These are phyloP conservation scores for Microcaecilia unicolor DNA, from an alignment of 2,797 vertebrate species.

Conservation along the genomic window DNA sequence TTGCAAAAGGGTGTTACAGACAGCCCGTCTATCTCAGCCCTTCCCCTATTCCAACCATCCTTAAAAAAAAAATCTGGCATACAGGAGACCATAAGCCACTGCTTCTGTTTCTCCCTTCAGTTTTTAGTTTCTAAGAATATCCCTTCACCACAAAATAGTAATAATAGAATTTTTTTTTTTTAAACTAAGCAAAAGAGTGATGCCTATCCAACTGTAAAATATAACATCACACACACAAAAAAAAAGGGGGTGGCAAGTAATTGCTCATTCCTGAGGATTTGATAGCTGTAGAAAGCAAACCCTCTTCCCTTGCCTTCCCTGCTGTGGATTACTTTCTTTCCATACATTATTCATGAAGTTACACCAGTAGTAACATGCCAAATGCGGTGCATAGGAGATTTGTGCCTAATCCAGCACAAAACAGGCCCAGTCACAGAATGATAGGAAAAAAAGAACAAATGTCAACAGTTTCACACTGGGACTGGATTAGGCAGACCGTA, in stretches of 20 bases:
- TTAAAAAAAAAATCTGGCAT: too few relatives aligned
- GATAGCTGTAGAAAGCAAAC: constrained; percentile 48
- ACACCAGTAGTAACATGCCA: constrained; percentile 98
- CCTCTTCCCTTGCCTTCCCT: constrained; percentile 60
- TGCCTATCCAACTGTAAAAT: constrained; percentile 36
- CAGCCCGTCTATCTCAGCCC: too few relatives aligned
- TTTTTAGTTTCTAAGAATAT: too few relatives aligned
- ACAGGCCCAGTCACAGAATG: constrained; percentile 98
- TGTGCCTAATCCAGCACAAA: constrained; percentile 99
- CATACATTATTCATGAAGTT: constrained; percentile 99
- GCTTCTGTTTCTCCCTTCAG: too few relatives aligned
- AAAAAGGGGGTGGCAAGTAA: constrained; percentile 58
- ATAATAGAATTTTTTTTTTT: too few relatives aligned
- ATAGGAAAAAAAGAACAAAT: constrained; percentile 98
- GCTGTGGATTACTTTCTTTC: constrained; percentile 92
- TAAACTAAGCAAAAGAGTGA: too few relatives aligned
- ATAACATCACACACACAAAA: constrained; percentile 59
- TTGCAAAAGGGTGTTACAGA: too few relatives aligned
- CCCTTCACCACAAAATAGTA: too few relatives aligned
- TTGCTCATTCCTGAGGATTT: constrained; percentile 57
- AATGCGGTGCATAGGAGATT: constrained; percentile 98
- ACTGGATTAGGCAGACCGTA: constrained; percentile 93
- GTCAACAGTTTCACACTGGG: constrained; percentile 99
- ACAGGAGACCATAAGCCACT: too few relatives aligned
- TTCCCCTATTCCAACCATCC: too few relatives aligned